Evolutionary conservation across 2,888 invertebrate species (phyloP), one percentile per base, ranked within the genome.

Genomic region (Spatulosminthurus flaviceps): DNA sequence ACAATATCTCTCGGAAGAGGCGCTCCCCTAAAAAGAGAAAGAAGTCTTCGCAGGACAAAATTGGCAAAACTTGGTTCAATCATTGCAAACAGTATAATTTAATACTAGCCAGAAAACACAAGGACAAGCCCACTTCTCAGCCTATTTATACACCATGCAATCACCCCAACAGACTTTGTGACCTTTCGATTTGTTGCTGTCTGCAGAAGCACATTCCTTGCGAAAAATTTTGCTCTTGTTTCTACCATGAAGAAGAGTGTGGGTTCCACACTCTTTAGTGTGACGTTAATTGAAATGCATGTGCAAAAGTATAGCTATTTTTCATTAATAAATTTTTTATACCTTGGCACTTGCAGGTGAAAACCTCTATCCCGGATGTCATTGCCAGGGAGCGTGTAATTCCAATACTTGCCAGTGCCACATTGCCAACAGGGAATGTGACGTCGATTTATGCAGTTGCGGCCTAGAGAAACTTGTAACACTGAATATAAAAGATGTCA

Each of bases 401-500:
- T 2, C 24, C 21, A 51, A 22, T 4, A 26, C 26, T 9, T 74
- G 74, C 28, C 26, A 74, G 13, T 74, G 74, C 22, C 2, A 28
- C 19, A 26, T 74, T 2, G 74, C 74, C 28, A 2, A 11, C 1
- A 11, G 74, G n/a, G 74, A 74, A 28, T 74, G 74, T 21, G 74
- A 74, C 28, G 34, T 74, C 7, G 74, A 74, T 61, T 51, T 74
- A 2, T 74, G 74, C 43, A 26, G 74, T 24, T 74, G 74, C 43
- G 42, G 42, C 1, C 1, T 70, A 16, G 70, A 70, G 29, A 41
- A 41, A 9, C 9, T 29, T 28, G 1, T 26, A 24, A 11, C 11
- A 66, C 11, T 1, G 21, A 19, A 66, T 16, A 16, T 28, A 1
- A 66, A 66, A 2, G 21, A 66, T 51, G 2, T 51, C 16, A 11